phyloP scores from a whole-genome alignment of 35 echinoderm and acorn worm genomes.

The Apostichopus japonicus region DNA sequence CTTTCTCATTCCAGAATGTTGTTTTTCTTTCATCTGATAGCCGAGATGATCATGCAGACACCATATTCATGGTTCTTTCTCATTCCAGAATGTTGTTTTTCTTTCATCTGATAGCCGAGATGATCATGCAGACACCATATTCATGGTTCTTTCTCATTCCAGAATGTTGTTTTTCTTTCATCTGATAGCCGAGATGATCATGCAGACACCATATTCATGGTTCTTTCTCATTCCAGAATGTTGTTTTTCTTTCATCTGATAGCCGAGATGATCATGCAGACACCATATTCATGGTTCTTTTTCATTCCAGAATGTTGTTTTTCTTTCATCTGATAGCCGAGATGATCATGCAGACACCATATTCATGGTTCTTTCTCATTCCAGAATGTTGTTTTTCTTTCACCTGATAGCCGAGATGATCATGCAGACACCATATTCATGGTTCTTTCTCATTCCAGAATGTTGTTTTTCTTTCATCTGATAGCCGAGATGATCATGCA shows the following conservation, averaged over 20 bases:
- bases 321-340: conserved; percentile 49
- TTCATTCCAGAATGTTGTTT: too few species aligned
- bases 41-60: conserved; percentile 76
- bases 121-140: conserved; percentile 74
- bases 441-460: conserved; percentile 46
- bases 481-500: conserved; percentile 74
- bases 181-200: conserved; percentile 69
- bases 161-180: not conserved
- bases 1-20: conserved; percentile 12
- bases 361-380: conserved; percentile 76
- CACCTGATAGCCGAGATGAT: conserved; percentile 66
- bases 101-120: conserved; percentile 56
- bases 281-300: conserved; percentile 85
- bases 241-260: not conserved
- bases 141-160: conserved; percentile 70
- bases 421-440: conserved; percentile 80
- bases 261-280: conserved; percentile 84
- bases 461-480: not conserved
- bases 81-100: too few species aligned
- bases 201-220: conserved; percentile 80
- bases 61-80: conserved; percentile 83
- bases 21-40: conserved; percentile 12
- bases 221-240: conserved; percentile 39
- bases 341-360: conserved; percentile 73
- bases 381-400: not conserved